Conservation (phyloP, 2,113 vertebrate genomes). For the Macquaria australasica region DNA sequence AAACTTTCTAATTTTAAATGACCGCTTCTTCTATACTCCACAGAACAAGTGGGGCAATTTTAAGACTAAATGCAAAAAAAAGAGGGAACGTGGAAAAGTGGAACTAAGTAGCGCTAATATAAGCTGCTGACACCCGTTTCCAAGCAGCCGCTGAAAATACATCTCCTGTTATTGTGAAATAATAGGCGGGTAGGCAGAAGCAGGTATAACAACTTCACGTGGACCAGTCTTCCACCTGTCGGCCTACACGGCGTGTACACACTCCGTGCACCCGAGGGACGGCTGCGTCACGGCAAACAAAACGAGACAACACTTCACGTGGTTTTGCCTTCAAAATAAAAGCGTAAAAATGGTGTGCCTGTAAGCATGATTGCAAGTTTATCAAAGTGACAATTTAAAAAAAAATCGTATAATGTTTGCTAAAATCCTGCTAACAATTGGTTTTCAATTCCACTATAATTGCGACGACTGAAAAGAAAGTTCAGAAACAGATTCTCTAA, state of each 20-base stretch:
- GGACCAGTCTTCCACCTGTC: conserved; percentile 21
- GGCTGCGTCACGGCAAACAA: background rate
- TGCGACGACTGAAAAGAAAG: accelerated
- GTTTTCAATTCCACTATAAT: accelerated
- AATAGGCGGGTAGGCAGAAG: background rate
- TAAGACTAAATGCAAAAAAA: background rate
- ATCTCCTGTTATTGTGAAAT: background rate
- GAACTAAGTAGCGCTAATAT: background rate
- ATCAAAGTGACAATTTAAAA: accelerated
- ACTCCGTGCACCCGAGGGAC: conserved; percentile 2
- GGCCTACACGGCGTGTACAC: conserved; percentile 5
- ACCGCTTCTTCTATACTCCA: too few species aligned
- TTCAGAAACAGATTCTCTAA: background rate
- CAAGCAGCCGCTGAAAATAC: background rate
- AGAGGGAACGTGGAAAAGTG: background rate
- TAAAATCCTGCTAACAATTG: accelerated
- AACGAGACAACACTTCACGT: background rate
- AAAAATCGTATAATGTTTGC: accelerated
- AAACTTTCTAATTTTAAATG: background rate
- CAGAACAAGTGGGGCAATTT: background rate
- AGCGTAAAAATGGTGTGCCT: accelerated
- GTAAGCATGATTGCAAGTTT: accelerated
- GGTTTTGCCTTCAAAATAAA: conserved; percentile 62
- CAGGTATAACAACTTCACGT: background rate
- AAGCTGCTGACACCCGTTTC: background rate